Base-by-base conservation (phyloP, 2,797 vertebrate genomes). In the Helarctos malayanus region DNA sequence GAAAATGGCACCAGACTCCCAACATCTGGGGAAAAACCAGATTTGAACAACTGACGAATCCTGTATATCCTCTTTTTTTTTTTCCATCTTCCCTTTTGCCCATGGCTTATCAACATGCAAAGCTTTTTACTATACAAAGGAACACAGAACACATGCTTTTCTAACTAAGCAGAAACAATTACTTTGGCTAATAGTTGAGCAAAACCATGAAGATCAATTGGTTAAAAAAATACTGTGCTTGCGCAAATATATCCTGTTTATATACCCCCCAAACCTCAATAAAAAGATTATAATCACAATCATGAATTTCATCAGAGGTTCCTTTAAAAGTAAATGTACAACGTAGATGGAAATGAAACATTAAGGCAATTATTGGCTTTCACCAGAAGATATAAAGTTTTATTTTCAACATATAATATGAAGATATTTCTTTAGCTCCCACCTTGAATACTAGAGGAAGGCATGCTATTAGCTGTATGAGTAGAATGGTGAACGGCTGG, bases 121-220 rank as follows among this genome's bases (percentile, higher is more conserved):
- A 78, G 13, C 6, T 47, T 89, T 92, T 82, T 63, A 45, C 8
- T 47, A 35, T 68, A 45, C 71, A 96, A 91, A 69, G n/a, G 27
- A 86, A 94, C 65, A 73, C 21, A 89, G 90, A 75, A 81, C 8
- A 7, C 9, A 89, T 35, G 4, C 90, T 96, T 86, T 86, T 78
- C 32, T 19, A 57, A 75, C 32, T 78, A 75, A 41, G 41, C 21
- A 56, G 35, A 90, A 91, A 52, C 9, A 91, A 82, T 29, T 41
- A 21, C 15, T 78, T 75, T 82, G 52, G 49, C 65, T 93, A 57
- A 71, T 1, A 73, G 88, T 65, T 45, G 63, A 80, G 49, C 38
- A 94, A 87, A 95, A 87, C 11, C 23, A 56, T 13, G 2, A 65
- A 45, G 56, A 94, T 27, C 29, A 76, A 89, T 71, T 85, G 56